Percentiles rank a stretch among this genome's conserved stretches.
These are phyloP conservation scores for Phrixothrix hirtus DNA, from an alignment of 2,888 invertebrate genomes.

Conservation along the genomic window DNA sequence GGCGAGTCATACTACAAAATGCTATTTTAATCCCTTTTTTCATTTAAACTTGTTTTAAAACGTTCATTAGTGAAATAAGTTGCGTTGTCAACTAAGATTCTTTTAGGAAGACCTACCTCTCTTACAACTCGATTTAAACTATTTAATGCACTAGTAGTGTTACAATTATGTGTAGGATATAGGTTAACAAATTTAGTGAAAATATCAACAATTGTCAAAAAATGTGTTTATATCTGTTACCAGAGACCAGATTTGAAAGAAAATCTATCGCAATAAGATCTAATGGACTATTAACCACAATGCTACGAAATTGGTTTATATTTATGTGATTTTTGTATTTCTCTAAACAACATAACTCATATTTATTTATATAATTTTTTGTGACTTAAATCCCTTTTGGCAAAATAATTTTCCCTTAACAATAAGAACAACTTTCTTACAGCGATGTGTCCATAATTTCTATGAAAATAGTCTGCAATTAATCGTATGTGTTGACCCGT, in stretches of 20 bases:
- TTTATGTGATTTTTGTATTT: too few relatives aligned
- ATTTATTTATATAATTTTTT: constrained; percentile 6
- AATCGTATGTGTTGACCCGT: neutral
- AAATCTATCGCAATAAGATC: neutral
- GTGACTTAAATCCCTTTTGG: neutral
- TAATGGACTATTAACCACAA: neutral
- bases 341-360: constrained; percentile 6
- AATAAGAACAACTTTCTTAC: constrained; percentile 8
- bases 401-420: constrained; percentile 1
- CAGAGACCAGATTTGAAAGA: neutral
- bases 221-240: neutral
- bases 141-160: too few relatives aligned
- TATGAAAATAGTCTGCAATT: neutral
- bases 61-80: too few relatives aligned
- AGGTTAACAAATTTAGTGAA: too few relatives aligned
- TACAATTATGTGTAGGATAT: too few relatives aligned
- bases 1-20: too few relatives aligned
- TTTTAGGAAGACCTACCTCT: too few relatives aligned
- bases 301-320: neutral
- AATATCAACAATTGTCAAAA: neutral
- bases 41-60: too few relatives aligned
- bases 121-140: too few relatives aligned
- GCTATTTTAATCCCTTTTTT: too few relatives aligned
- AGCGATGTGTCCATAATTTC: constrained; percentile 5
- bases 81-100: too few relatives aligned